phyloP scores from a whole-genome alignment of 2,888 invertebrate species.

The Cryptosula pallasiana region DNA sequence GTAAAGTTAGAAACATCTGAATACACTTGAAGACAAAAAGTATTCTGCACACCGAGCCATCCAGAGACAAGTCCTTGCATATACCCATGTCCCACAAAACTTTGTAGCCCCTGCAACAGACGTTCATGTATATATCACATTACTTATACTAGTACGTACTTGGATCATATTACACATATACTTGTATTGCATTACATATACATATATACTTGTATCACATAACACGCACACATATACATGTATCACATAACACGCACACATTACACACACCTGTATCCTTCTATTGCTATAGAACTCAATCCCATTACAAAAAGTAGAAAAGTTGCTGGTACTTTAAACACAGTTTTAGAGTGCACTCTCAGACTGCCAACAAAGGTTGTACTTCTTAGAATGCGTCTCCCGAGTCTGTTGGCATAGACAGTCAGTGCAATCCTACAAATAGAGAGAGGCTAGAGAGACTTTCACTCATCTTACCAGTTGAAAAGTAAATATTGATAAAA shows the following conservation, averaged over 20 bases:
- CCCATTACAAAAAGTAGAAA: conserved; percentile 41
- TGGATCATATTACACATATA: too few relatives aligned
- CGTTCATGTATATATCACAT: too few relatives aligned
- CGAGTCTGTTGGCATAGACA: conserved; percentile 52
- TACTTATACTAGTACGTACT: too few relatives aligned
- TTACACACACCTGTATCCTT: conserved; percentile 29
- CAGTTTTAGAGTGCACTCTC: conserved; percentile 52
- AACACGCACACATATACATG: too few relatives aligned
- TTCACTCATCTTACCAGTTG: too few relatives aligned
- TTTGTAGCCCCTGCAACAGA: neutral
- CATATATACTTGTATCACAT: too few relatives aligned
- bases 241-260: too few relatives aligned
- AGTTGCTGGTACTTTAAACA: conserved; percentile 51
- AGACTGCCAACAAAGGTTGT: conserved; percentile 50
- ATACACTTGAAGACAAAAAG: conserved; percentile 41
- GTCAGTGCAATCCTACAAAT: conserved; percentile 52
- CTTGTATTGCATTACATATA: too few relatives aligned
- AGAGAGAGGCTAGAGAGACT: too few relatives aligned
- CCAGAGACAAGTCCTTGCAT: conserved; percentile 32
- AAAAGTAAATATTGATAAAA: too few relatives aligned
- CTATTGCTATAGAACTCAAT: conserved; percentile 35
- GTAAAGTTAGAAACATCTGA: conserved; percentile 46
- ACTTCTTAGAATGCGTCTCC: conserved; percentile 50
- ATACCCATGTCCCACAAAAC: neutral
- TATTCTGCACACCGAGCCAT: conserved; percentile 40